Conservation (phyloP, 2,113 vertebrate genomes). For the Ameiurus melas region DNA sequence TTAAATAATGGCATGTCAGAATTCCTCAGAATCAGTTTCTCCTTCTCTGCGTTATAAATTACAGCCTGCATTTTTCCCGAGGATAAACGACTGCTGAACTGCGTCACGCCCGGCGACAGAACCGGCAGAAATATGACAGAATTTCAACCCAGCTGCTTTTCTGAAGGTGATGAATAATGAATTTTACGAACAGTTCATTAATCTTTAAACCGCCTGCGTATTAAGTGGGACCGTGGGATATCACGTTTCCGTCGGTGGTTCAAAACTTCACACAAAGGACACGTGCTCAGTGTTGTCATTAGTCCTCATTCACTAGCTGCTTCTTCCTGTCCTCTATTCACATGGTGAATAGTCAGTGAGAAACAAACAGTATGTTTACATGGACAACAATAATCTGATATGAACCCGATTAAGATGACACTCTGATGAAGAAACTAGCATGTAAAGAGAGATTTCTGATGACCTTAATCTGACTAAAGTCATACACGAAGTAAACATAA, state of each 20-base stretch:
- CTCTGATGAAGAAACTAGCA: no score
- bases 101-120: constrained; percentile 6
- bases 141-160: constrained; percentile 59
- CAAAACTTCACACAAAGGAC: constrained; percentile 56
- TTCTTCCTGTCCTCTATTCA: not conserved
- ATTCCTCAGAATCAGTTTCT: constrained; percentile 14
- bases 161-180: constrained; percentile 73
- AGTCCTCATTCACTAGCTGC: not conserved
- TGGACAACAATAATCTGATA: no score
- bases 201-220: constrained; percentile 72
- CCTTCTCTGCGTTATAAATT: not conserved
- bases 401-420: no score
- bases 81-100: not conserved
- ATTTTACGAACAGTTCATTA: constrained; percentile 76
- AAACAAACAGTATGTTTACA: not conserved
- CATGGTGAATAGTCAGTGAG: not conserved
- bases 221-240: constrained; percentile 67
- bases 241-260: constrained; percentile 67
- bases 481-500: no score
- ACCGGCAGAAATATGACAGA: constrained; percentile 43
- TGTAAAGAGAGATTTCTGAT: no score
- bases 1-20: constrained; percentile 24
- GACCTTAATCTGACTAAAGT: no score
- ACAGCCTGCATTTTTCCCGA: not conserved
- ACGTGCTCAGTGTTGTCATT: constrained; percentile 18